Conservation (phyloP, 2,888 invertebrate species). For the Drosophila demipolita region DNA sequence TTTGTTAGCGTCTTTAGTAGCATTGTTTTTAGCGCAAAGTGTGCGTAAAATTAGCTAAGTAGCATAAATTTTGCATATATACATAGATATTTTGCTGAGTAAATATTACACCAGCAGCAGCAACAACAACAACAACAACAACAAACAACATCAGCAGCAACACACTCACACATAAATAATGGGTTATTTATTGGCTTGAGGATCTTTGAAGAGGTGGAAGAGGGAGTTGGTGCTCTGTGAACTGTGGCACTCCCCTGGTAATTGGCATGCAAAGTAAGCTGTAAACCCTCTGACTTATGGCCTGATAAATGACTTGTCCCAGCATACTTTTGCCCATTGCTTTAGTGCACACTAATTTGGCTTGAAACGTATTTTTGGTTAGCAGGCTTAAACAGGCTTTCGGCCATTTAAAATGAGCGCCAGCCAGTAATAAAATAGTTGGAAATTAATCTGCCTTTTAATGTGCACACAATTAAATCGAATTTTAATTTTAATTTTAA, state of each 20-base stretch:
- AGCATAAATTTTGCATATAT: slow-evolving; percentile 64
- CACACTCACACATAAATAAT: slow-evolving; percentile 64
- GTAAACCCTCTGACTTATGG: slow-evolving; percentile 50
- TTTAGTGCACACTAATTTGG: slow-evolving; percentile 37
- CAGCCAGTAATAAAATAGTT: slow-evolving; percentile 6
- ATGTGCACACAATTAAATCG: background rate
- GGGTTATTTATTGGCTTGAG: slow-evolving; percentile 65
- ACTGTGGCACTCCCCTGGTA: slow-evolving; percentile 39
- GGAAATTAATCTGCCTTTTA: background rate
- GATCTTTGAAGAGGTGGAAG: slow-evolving; percentile 3
- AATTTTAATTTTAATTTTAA: background rate
- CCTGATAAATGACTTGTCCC: slow-evolving; percentile 56
- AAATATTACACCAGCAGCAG: slow-evolving; percentile 35
- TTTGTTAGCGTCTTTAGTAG: slow-evolving; percentile 36
- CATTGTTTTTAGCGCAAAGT: slow-evolving; percentile 77
- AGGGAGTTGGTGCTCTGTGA: background rate
- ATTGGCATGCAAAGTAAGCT: slow-evolving; percentile 65
- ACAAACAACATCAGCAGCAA: background rate
- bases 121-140: background rate
- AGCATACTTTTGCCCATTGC: slow-evolving; percentile 23
- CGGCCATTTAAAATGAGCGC: slow-evolving; percentile 11
- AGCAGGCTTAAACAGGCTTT: slow-evolving; percentile 22
- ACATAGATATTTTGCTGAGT: slow-evolving; percentile 30
- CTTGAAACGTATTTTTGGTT: slow-evolving; percentile 20
- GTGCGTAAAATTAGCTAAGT: slow-evolving; percentile 76